Evolutionary conservation across 37 sponge, comb jelly and placozoan genomes (phyloP).

Genomic region (Haliclona indistincta): DNA sequence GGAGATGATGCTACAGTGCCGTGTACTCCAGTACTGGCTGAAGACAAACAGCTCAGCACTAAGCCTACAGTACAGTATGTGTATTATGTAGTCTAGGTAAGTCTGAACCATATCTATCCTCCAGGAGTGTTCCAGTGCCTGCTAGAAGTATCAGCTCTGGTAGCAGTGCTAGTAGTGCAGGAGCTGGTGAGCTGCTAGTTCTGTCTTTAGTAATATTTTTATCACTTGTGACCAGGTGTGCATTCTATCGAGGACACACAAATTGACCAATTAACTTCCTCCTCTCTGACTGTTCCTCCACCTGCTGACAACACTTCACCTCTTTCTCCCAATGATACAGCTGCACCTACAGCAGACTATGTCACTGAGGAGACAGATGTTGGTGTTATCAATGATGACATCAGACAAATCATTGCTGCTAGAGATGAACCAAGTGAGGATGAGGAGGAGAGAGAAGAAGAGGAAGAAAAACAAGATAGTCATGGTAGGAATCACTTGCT

Average conservation of each 20-base stretch:
- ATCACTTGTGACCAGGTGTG: neutral
- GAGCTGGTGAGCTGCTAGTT: neutral
- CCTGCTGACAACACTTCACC: neutral
- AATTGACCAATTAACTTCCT: neutral
- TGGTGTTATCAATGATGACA: slow-evolving; percentile 40
- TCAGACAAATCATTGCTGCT: too few relatives aligned
- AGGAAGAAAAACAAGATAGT: slow-evolving; percentile 13
- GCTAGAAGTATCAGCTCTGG: neutral
- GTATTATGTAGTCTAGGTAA: neutral
- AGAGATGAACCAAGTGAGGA: neutral
- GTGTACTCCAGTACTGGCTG: slow-evolving; percentile 56
- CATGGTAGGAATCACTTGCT: slow-evolving; percentile 11
- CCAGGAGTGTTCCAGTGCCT: slow-evolving; percentile 8
- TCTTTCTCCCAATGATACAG: neutral
- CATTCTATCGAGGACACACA: neutral
- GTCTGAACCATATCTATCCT: neutral
- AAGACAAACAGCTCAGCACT: slow-evolving; percentile 43
- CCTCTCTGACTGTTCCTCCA: neutral
- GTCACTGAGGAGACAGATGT: neutral
- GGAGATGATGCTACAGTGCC: slow-evolving; percentile 46
- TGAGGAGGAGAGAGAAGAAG: neutral
- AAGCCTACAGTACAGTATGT: neutral
- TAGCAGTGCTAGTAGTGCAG: neutral
- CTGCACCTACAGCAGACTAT: neutral
- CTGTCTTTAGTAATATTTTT: neutral